Evolutionary conservation across 1,140 invertebrate species (phyloP).

Genomic region (Caenorhabditis tropicalis): DNA sequence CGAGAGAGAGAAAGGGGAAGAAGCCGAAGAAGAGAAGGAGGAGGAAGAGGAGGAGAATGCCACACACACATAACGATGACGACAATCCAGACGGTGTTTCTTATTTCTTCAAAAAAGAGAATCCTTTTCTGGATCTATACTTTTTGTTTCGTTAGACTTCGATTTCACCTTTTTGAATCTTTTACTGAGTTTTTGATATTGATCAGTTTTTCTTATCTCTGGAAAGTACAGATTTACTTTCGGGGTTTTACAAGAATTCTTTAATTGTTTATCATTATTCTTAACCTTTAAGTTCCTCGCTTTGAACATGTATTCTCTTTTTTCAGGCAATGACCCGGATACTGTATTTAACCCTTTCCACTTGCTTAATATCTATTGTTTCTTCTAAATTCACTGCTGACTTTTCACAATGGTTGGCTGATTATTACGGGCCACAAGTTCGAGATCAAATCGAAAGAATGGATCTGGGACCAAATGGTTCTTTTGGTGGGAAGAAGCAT

Average conservation of each 20-base stretch:
- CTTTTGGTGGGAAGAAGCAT: conserved; percentile 64
- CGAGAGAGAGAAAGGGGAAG: background rate
- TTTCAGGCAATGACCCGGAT: conserved; percentile 33
- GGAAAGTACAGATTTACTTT: too few relatives aligned
- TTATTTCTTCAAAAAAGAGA: background rate
- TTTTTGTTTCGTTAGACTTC: background rate
- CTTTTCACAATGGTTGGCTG: conserved; percentile 61
- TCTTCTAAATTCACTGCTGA: conserved; percentile 57
- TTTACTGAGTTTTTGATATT: background rate
- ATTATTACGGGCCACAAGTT: conserved; percentile 68
- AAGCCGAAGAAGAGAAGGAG: background rate
- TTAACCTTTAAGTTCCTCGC: background rate
- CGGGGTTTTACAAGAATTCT: too few relatives aligned
- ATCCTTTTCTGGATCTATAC: background rate
- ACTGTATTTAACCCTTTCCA: background rate
- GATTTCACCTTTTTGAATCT: background rate
- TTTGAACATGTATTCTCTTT: background rate
- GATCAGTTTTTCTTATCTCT: background rate
- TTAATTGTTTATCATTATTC: too few relatives aligned
- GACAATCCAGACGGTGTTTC: background rate
- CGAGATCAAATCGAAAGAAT: conserved; percentile 63
- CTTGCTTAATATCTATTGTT: conserved; percentile 33
- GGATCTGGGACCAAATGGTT: conserved; percentile 63
- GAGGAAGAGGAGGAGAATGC: background rate
- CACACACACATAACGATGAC: conserved; percentile 17